Evolutionary conservation across 1,140 invertebrate species (phyloP), one percentile per base, ranked within the genome.

Genomic region (Lamellibrachia luymesi): DNA sequence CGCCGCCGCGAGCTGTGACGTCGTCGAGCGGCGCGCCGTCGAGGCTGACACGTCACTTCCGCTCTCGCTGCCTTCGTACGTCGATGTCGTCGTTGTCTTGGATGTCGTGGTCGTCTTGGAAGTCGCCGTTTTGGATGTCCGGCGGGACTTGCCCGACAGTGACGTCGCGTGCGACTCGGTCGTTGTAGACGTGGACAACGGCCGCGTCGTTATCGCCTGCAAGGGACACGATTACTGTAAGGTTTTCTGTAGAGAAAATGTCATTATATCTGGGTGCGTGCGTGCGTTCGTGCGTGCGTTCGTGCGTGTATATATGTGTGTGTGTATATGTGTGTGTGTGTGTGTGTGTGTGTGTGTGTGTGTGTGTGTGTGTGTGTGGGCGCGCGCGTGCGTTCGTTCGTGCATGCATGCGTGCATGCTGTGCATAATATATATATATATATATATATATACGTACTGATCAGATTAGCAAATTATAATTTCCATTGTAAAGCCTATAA

Each of bases 321-420:
- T 51, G 38, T 89, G 92, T 89, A n/a, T 89, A 49, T 89, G 92
- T 92, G 92, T 92, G 92, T 92, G 92, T 92, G 92, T 80, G 92
- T 92, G 92, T 92, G 92, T 92, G 92, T 56, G 51, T 92, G 51
- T 4, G 64, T 92, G 92, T 2, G 51, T 92, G 92, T 90, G 92
- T 91, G 64, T 90, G 64, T 4, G 51, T 92, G 64, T 91, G 92
- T 90, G 92, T 92, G 64, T 89, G 64, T 92, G 64, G 6, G 51
- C 27, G 51, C 22, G 92, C 22, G 92, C 56, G 92, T 92, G 64
- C 27, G 64, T 89, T 7, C 27, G 92, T 92, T 8, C 56, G 92
- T 92, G 92, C 56, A 51, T 92, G 92, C 56, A 89, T 89, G 90
- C 38, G 92, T 93, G 92, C 89, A 56, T 93, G 92, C 89, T n/a